Percentiles rank a stretch among this genome's conserved stretches.
Evolutionary conservation across 1,140 invertebrate species (phyloP).

Genomic region (Popillia japonica): DNA sequence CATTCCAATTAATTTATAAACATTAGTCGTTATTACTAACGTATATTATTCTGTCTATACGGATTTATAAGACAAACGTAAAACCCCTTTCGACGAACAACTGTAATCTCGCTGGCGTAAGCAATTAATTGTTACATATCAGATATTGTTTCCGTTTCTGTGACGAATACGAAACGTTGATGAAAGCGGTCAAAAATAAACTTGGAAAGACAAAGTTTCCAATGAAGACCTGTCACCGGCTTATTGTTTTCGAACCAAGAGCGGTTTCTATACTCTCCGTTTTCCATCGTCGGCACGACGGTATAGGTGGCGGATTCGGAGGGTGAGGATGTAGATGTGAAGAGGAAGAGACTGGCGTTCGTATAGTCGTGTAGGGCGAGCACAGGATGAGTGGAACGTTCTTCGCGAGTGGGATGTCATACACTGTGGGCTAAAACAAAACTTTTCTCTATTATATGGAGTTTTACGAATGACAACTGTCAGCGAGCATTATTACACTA

Average conservation of each 20-base stretch:
- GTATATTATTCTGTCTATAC: not conserved
- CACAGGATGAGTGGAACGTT: conserved; percentile 14
- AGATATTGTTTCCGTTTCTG: conserved; percentile 20
- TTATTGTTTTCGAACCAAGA: conserved; percentile 17
- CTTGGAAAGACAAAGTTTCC: conserved; percentile 37
- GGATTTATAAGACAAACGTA: not conserved
- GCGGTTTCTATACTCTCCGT: conserved; percentile 12
- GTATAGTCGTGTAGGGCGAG: not conserved
- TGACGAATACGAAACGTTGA: conserved; percentile 24
- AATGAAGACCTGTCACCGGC: conserved; percentile 34
- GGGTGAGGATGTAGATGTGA: not conserved
- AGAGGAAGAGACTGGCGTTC: not conserved
- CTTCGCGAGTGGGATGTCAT: conserved; percentile 34
- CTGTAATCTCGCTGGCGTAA: not conserved
- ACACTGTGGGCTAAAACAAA: conserved; percentile 51
- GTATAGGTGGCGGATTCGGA: not conserved
- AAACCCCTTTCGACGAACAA: not conserved
- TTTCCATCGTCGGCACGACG: conserved; percentile 12
- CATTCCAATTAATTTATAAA: too few relatives aligned
- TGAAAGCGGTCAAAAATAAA: conserved; percentile 38
- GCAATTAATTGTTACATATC: conserved; percentile 24
- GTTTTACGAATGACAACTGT: conserved; percentile 54
- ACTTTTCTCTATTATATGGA: conserved; percentile 53
- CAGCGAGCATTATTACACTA: conserved; percentile 53
- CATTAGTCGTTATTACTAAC: not conserved